Percentiles rank a stretch among this genome's conserved stretches.
phyloP scores from a whole-genome alignment of 2,888 invertebrate species.

The Eilema depressum region DNA sequence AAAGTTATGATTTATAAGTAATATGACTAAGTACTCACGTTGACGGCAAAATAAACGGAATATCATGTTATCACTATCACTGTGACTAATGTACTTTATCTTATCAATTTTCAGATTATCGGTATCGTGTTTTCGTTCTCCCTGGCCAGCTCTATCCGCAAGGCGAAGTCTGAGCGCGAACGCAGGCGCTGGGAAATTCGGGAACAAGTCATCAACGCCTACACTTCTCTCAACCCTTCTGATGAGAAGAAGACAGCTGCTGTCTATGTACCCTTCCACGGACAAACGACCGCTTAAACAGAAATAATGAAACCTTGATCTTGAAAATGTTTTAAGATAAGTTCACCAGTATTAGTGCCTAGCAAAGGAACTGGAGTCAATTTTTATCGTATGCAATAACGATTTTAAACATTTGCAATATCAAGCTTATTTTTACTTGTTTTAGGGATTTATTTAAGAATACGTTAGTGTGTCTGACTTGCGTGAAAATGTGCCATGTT shows the following conservation, averaged over 20 bases:
- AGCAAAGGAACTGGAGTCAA: constrained; percentile 19
- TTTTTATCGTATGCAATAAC: not conserved
- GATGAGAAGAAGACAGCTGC: constrained; percentile 75
- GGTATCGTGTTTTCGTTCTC: constrained; percentile 96
- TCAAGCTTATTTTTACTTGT: constrained; percentile 11
- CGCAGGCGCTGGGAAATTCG: constrained; percentile 90
- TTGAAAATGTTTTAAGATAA: constrained; percentile 25
- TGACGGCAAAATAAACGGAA: not conserved
- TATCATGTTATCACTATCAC: constrained; percentile 1
- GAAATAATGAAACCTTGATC: constrained; percentile 18
- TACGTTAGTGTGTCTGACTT: constrained; percentile 1
- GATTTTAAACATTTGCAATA: constrained; percentile 23
- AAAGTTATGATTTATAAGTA: too few relatives aligned
- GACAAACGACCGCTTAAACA: constrained; percentile 72
- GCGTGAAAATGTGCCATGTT: constrained; percentile 2
- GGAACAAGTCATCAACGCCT: constrained; percentile 85
- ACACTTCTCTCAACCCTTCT: constrained; percentile 77
- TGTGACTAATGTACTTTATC: constrained; percentile 14
- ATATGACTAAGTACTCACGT: not conserved
- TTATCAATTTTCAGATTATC: constrained; percentile 88
- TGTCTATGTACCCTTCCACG: constrained; percentile 84
- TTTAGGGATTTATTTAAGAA: constrained; percentile 14
- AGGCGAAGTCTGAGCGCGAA: constrained; percentile 91
- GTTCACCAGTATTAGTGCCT: constrained; percentile 10
- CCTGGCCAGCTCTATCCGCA: constrained; percentile 94